Conservation (phyloP, 2,888 invertebrate species). For the Slavum lentiscoides region DNA sequence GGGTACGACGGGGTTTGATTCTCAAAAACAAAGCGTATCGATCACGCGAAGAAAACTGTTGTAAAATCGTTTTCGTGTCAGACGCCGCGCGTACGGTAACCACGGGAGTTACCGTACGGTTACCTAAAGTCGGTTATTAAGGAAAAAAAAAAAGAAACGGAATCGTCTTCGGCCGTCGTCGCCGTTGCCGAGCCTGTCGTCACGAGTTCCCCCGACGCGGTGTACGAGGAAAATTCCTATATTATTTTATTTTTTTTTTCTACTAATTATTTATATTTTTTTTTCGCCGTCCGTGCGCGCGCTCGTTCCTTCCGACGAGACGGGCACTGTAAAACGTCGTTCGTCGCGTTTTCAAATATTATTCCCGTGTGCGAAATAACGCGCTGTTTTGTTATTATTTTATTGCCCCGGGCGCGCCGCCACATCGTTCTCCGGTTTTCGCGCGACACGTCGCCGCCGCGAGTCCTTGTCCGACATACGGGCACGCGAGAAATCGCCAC, state of each 20-base stretch:
- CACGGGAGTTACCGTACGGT: neutral
- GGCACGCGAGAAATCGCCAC: neutral
- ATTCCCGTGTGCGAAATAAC: too few species aligned
- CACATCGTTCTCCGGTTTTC: too few species aligned
- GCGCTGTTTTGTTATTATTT: neutral
- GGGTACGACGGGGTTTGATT: too few species aligned
- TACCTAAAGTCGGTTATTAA: too few species aligned
- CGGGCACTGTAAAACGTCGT: neutral
- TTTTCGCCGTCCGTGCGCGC: neutral
- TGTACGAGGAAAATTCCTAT: slow-evolving; percentile 12
- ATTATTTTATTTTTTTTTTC: neutral
- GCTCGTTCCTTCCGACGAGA: neutral
- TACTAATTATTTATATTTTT: neutral
- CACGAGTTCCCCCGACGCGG: neutral
- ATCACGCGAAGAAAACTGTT: neutral
- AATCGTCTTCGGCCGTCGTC: slow-evolving; percentile 30
- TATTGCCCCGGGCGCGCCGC: neutral
- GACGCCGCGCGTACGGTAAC: neutral
- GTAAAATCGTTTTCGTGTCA: neutral
- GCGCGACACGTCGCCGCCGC: neutral
- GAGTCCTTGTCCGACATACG: too few species aligned
- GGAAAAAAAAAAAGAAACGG: neutral
- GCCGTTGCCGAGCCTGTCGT: slow-evolving; percentile 23
- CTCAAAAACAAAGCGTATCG: neutral
- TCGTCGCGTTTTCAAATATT: neutral